Percentiles rank a stretch among this genome's conserved stretches.
phyloP scores from a whole-genome alignment of 1,140 invertebrate genomes.

The Drosophila miranda region DNA sequence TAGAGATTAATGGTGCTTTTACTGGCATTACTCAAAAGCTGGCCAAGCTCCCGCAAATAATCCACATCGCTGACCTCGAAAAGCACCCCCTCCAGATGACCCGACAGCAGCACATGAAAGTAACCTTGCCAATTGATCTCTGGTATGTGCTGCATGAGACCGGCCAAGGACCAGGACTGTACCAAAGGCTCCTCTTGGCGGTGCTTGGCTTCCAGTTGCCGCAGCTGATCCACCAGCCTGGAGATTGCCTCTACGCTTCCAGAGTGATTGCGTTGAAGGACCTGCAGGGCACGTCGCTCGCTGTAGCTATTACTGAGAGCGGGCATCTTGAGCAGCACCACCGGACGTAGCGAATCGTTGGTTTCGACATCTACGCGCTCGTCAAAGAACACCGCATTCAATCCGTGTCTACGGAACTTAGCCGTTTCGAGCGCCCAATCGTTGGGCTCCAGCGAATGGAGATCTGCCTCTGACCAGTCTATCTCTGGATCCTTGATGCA shows the following conservation, averaged over 20 bases:
- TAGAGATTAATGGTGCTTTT: constrained; percentile 3
- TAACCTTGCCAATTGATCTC: constrained; percentile 46
- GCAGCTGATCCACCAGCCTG: background rate
- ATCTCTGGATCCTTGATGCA: constrained; percentile 16
- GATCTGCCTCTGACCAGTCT: background rate
- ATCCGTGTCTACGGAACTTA: constrained; percentile 31
- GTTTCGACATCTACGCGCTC: constrained; percentile 54
- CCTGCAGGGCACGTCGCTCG: background rate
- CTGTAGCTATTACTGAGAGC: background rate
- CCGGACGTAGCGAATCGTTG: constrained; percentile 50
- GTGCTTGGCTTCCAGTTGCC: constrained; percentile 23
- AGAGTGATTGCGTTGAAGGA: background rate
- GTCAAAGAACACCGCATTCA: constrained; percentile 55
- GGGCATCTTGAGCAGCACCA: constrained; percentile 59
- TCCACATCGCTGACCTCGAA: constrained; percentile 59
- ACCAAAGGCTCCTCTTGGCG: constrained; percentile 13
- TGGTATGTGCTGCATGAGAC: constrained; percentile 30
- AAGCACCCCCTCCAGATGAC: background rate
- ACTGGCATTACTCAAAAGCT: constrained; percentile 11
- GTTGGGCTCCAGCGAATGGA: background rate
- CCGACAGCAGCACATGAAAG: constrained; percentile 27
- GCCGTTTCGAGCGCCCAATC: constrained; percentile 25
- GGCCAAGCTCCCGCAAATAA: constrained; percentile 45
- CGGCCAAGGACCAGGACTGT: constrained; percentile 19
- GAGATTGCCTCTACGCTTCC: background rate